Conservation (phyloP, 2,113 vertebrate genomes). For the Leptosomus discolor region DNA sequence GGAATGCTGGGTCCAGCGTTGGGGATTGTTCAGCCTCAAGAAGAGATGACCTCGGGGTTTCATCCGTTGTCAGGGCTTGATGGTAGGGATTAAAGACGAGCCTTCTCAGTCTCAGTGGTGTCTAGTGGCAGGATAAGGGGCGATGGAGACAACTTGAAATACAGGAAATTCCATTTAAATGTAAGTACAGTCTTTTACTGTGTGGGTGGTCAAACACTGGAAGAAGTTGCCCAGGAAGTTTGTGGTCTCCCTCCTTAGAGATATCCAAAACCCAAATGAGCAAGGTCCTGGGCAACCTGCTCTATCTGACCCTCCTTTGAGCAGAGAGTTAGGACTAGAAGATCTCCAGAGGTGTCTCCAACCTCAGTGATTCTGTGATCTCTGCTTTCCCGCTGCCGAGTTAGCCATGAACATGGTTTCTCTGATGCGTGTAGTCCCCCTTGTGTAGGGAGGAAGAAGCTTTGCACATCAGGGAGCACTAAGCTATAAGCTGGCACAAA, state of each 20-base stretch:
- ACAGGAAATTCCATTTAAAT: not conserved
- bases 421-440: not conserved
- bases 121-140: not conserved
- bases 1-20: not conserved
- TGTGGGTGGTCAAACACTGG: not conserved
- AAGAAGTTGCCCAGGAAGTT: not conserved
- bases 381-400: not conserved
- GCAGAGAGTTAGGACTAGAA: not conserved
- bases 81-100: not conserved
- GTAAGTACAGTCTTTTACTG: accelerated
- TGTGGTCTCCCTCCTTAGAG: not conserved
- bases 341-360: not conserved
- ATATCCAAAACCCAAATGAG: not conserved
- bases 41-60: not conserved
- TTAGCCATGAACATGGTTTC: not conserved
- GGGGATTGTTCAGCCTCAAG: not conserved
- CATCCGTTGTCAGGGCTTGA: not conserved
- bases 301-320: not conserved
- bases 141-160: accelerated
- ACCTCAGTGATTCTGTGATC: not conserved
- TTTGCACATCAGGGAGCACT: not conserved
- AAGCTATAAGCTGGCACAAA: not conserved
- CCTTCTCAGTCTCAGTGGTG: not conserved
- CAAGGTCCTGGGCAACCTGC: not conserved
- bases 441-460: not conserved